These are phyloP conservation scores for Catonia carolina DNA, from an alignment of 2,888 invertebrate genomes.

Conservation along the genomic window DNA sequence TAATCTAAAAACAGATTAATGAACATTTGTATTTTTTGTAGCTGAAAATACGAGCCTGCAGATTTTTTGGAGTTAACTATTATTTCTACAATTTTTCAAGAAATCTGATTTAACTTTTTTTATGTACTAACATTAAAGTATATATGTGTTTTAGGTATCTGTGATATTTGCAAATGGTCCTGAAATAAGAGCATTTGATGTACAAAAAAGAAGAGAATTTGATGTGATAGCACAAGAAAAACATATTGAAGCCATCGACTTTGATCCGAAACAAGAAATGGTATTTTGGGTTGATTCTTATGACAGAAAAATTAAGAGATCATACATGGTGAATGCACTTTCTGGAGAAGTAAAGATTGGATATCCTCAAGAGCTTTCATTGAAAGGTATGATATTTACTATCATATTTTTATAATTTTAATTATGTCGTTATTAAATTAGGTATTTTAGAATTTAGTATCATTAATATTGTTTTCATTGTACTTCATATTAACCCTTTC, in stretches of 20 bases:
- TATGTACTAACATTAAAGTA: background rate
- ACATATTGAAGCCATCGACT: slow-evolving; percentile 86
- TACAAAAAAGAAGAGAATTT: slow-evolving; percentile 55
- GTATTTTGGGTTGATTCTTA: slow-evolving; percentile 95
- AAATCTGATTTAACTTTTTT: background rate
- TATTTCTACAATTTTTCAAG: background rate
- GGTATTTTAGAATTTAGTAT: no score
- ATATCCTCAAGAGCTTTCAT: slow-evolving; percentile 78
- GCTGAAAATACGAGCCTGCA: no score
- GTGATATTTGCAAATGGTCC: slow-evolving; percentile 43
- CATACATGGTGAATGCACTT: slow-evolving; percentile 76
- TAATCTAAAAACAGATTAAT: no score
- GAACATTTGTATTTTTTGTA: no score
- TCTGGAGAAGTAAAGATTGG: slow-evolving; percentile 73
- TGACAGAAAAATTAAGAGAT: slow-evolving; percentile 83
- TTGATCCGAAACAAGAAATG: slow-evolving; percentile 73
- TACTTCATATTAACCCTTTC: background rate
- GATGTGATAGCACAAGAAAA: slow-evolving; percentile 79
- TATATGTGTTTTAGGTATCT: slow-evolving; percentile 27
- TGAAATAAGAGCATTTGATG: slow-evolving; percentile 70
- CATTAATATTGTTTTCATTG: background rate
- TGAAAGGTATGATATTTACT: slow-evolving; percentile 56
- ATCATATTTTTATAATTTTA: no score
- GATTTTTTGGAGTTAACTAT: no score
- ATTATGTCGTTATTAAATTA: no score